These are phyloP conservation scores for Notothenia coriiceps DNA, from an alignment of 2,113 vertebrate genomes.

Conservation along the genomic window DNA sequence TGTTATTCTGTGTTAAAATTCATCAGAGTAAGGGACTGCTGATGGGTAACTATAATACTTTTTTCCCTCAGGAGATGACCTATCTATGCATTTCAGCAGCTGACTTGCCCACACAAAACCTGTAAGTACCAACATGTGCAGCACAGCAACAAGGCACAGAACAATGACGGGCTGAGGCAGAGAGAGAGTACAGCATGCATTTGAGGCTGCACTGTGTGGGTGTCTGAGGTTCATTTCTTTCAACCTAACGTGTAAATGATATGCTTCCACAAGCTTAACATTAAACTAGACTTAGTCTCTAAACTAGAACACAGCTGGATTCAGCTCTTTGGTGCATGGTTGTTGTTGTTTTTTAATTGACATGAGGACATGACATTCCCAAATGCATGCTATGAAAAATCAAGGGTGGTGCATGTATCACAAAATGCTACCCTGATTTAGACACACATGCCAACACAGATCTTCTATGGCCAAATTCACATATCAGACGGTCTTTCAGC, in stretches of 20 bases:
- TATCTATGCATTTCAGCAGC: slow-evolving; percentile 96
- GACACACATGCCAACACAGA: neutral
- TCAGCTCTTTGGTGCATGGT: neutral
- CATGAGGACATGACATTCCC: neutral
- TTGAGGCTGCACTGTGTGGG: slow-evolving; percentile 59
- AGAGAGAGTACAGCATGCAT: slow-evolving; percentile 38
- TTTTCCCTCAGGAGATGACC: slow-evolving; percentile 90
- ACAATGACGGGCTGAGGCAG: slow-evolving; percentile 36
- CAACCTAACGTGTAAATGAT: slow-evolving; percentile 62
- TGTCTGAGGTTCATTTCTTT: slow-evolving; percentile 58
- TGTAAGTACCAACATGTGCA: slow-evolving; percentile 87
- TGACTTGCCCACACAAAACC: slow-evolving; percentile 93
- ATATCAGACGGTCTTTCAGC: slow-evolving; percentile 41
- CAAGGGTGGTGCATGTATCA: neutral
- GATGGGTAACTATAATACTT: slow-evolving; percentile 37
- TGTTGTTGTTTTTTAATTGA: slow-evolving; percentile 1
- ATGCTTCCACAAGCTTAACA: slow-evolving; percentile 46
- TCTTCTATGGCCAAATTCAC: slow-evolving; percentile 43
- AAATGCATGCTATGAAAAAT: neutral
- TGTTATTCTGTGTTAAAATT: slow-evolving; percentile 22
- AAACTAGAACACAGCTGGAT: neutral
- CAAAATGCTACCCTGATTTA: neutral
- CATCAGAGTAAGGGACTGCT: slow-evolving; percentile 23
- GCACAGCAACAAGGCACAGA: slow-evolving; percentile 35
- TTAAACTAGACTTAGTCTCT: slow-evolving; percentile 28